Conservation (phyloP, 2,113 vertebrate species). For the Talpa occidentalis region DNA sequence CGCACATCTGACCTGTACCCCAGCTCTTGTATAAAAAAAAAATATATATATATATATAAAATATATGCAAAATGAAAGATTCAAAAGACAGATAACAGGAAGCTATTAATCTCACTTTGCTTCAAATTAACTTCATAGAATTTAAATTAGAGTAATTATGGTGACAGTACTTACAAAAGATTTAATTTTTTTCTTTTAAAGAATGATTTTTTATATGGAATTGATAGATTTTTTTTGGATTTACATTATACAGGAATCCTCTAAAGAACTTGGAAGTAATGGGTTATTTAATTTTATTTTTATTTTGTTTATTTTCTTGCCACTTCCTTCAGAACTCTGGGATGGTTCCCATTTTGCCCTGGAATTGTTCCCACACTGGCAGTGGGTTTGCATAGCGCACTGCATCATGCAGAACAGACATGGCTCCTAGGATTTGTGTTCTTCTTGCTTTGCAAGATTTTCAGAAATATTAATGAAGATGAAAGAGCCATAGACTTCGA, state of each 20-base stretch:
- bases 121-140: constrained; percentile 37
- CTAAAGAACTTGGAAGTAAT: constrained; percentile 75
- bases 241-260: constrained; percentile 59
- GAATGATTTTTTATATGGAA: constrained; percentile 36
- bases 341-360: constrained; percentile 71
- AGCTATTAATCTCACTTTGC: constrained; percentile 31
- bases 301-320: constrained; percentile 78
- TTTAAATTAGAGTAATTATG: constrained; percentile 41
- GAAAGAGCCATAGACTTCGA: constrained; percentile 33
- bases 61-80: background rate
- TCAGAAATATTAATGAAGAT: constrained; percentile 51
- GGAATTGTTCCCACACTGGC: constrained; percentile 72
- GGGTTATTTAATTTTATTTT: constrained; percentile 76
- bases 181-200: constrained; percentile 47
- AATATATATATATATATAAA: too few relatives aligned
- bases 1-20: too few relatives aligned
- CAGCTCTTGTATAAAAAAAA: too few relatives aligned
- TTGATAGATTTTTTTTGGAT: constrained; percentile 4
- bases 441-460: constrained; percentile 61
- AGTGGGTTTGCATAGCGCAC: constrained; percentile 62
- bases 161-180: constrained; percentile 1
- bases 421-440: constrained; percentile 50
- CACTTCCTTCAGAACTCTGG: constrained; percentile 74
- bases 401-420: constrained; percentile 28
- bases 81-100: constrained; percentile 19